Base-by-base conservation (phyloP, 2,888 invertebrate species). In the Drosophila anceps region DNA sequence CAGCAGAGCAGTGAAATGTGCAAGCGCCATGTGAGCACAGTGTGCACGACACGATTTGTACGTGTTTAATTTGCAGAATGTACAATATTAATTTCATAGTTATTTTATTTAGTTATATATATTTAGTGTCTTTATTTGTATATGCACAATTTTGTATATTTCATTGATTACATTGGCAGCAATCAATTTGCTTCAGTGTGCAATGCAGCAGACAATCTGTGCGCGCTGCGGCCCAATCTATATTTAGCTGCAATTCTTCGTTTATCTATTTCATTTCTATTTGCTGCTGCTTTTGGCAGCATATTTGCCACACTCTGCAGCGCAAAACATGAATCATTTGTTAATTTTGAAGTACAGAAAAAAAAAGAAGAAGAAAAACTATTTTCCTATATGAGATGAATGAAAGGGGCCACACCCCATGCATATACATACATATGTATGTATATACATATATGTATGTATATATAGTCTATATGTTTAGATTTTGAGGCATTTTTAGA, bases 381-480 rank as follows among this genome's bases (percentile, higher is more conserved):
- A 51, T 72, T 60, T 50, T n/a, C 44, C 29, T 27, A 35, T 29
- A 53, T 64, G 15, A 55, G 35, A 75, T 79, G 76, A 80, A 80
- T 77, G 69, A 77, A 80, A 44, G 27, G 31, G 18, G 27, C 79
- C 77, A 81, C 81, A 79, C 77, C 78, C 79, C 63, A 65, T n/a
- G 27, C 37, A 54, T 46, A 50, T 44, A 24, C 37, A 35, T 65
- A n/a, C 41, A 57, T 44, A 62, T 10, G 29, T 48, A 54, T 46
- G 55, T 54, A 60, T 55, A 44, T 2, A 24, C 4, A 24, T 4
- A 24, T 24, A 24, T 24, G 24, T 4, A 24, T 24, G 24, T 24
- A 24, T 24, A 24, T 24, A 24, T 24, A 24, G 24, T 3, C 24
- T 24, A 4, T 24, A 4, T 33, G 43, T 24, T 51, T 39, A 61